These are phyloP conservation scores for Boloria euphrosyne DNA, from an alignment of 2,888 invertebrate genomes.

Conservation along the genomic window DNA sequence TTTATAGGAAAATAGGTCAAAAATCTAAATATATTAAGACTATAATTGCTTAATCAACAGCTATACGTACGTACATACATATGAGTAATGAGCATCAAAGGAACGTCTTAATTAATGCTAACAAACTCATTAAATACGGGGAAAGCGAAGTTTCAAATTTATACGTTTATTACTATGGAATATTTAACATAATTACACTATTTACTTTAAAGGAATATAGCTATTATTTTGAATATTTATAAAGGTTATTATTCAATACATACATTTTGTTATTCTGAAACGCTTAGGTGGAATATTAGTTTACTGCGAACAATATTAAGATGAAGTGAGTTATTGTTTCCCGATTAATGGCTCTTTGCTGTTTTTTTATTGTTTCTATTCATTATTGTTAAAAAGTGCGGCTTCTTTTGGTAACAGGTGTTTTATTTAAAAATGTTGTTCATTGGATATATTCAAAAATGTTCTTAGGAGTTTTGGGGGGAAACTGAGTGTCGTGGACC, in stretches of 20 bases:
- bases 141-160: conserved; percentile 48
- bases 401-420: not conserved
- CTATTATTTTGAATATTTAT: not conserved
- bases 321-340: conserved; percentile 1
- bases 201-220: conserved; percentile 13
- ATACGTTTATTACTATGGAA: conserved; percentile 45
- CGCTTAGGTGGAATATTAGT: conserved; percentile 17
- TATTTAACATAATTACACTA: conserved; percentile 19
- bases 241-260: not conserved
- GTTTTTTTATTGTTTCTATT: not conserved
- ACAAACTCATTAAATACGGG: conserved; percentile 49
- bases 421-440: too few relatives aligned
- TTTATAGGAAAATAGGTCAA: conserved; percentile 20
- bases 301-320: conserved; percentile 10
- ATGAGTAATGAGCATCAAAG: conserved; percentile 48
- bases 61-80: conserved; percentile 26
- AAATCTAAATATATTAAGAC: conserved; percentile 33
- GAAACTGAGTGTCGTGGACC: too few relatives aligned
- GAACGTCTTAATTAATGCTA: conserved; percentile 49
- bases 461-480: too few relatives aligned
- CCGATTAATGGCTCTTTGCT: conserved; percentile 2
- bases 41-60: conserved; percentile 35
- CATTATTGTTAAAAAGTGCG: not conserved
- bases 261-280: conserved; percentile 1
- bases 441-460: too few relatives aligned